Evolutionary conservation across 2,797 vertebrate species (phyloP), one percentile per base, ranked within the genome.

Genomic region (Pteropus rufus): DNA sequence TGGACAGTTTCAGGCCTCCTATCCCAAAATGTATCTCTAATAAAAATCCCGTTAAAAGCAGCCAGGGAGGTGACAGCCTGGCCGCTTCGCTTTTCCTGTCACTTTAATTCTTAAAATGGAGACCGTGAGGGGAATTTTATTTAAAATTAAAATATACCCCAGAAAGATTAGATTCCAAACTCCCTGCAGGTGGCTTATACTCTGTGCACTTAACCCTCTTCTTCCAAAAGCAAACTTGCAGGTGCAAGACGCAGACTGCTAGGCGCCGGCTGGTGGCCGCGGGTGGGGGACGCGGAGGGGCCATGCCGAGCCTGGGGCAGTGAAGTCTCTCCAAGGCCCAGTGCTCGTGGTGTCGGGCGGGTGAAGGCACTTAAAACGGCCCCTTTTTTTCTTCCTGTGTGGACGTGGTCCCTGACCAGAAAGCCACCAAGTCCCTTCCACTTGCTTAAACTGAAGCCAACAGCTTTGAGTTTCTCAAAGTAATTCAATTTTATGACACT

Each of bases 371-470:
- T 65, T 39, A 15, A 29, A 77, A 44, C 19, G 4, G 2, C 9
- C 7, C 2, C 4, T 24, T 75, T 58, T 26, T 18, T 58, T 26
- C 23, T 56, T n/a, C 29, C 24, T 10, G 36, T 6, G 14, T 1
- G 0, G n/a, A 10, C 7, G 1, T 1, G 11, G 31, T 7, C 12
- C n/a, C 39, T 3, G 0, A 1, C 5, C 2, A 58, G 2, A 0
- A 9, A 82, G 44, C 6, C 12, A 14, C 4, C 2, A 1, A 1
- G 4, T 29, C 44, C 24, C 10, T 11, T 31, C 41, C 23, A 10
- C 16, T 2, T 2, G 21, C 52, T 23, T 36, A 5, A 19, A 15
- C 10, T 0, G 18, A 64, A n/a, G 31, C 0, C 3, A 23, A 46
- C 7, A 34, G 85, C 2, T 34, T 49, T 19, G 0, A 2, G 0